phyloP scores from a whole-genome alignment of 1,140 invertebrate genomes.

The Pollicipes pollicipes region DNA sequence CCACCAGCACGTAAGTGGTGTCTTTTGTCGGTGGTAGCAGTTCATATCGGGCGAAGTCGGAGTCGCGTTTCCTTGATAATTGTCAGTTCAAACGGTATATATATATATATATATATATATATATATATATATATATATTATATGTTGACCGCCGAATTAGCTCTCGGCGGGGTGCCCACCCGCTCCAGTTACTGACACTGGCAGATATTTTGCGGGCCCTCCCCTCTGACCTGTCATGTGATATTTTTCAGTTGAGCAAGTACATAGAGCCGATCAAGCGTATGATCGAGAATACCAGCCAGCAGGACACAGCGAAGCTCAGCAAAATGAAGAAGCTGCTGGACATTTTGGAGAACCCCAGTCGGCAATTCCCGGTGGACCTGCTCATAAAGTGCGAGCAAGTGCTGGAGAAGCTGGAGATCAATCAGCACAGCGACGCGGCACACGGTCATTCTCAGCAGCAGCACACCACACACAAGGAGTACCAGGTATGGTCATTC shows the following conservation, averaged over 20 bases:
- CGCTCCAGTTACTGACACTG: too few species aligned
- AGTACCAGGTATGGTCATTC: not conserved
- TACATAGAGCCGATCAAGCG: not conserved
- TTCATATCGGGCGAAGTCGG: too few species aligned
- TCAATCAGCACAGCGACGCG: not conserved
- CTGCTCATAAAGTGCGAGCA: not conserved
- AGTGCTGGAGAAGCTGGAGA: slow-evolving; percentile 3
- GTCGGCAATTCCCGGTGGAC: not conserved
- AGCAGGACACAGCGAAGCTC: not conserved
- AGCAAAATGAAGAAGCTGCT: not conserved
- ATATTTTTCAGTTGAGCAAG: not conserved
- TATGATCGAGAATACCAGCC: not conserved
- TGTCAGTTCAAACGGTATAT: too few species aligned
- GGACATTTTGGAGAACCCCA: not conserved
- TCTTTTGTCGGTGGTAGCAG: too few species aligned
- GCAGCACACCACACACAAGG: slow-evolving; percentile 2
- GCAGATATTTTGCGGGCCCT: too few species aligned
- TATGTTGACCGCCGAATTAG: too few species aligned
- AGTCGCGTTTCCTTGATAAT: too few species aligned
- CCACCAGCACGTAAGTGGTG: too few species aligned
- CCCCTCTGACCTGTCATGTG: too few species aligned
- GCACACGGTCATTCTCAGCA: not conserved
- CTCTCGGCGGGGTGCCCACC: too few species aligned
- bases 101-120: too few species aligned
- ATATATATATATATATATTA: too few species aligned